Evolutionary conservation across 1,140 invertebrate genomes (phyloP).

Genomic region (Sycophila sp.): DNA sequence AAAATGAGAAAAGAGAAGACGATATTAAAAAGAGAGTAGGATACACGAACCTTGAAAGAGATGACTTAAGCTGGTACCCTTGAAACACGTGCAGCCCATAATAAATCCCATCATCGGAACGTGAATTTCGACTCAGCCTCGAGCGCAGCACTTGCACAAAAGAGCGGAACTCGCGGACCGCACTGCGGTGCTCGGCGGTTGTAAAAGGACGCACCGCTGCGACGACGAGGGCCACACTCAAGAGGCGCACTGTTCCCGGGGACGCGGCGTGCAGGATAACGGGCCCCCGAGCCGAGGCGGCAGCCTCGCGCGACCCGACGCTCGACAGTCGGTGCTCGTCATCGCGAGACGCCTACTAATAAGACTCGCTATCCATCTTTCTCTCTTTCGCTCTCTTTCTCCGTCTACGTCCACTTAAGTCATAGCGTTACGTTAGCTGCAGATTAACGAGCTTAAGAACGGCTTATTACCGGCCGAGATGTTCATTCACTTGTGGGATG

Average conservation of each 20-base stretch:
- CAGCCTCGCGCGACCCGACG: neutral
- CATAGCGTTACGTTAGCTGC: neutral
- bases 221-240: too few relatives aligned
- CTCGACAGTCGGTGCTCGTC: neutral
- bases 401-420: too few relatives aligned
- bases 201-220: too few relatives aligned
- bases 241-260: neutral
- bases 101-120: slow-evolving; percentile 83
- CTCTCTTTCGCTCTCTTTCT: too few relatives aligned
- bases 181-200: too few relatives aligned
- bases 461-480: too few relatives aligned
- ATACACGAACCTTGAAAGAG: slow-evolving; percentile 64
- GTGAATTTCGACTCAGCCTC: too few relatives aligned
- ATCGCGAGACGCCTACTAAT: slow-evolving; percentile 6
- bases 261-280: neutral
- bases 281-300: too few relatives aligned
- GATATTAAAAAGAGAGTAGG: neutral
- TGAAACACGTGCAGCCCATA: slow-evolving; percentile 89
- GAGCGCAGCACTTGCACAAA: neutral
- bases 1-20: neutral
- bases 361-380: too few relatives aligned
- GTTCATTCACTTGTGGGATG: too few relatives aligned
- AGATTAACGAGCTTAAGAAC: too few relatives aligned
- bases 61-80: slow-evolving; percentile 73
- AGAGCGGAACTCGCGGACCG: too few relatives aligned